Percentiles rank a stretch among this genome's conserved stretches.
Evolutionary conservation across 1,140 invertebrate genomes (phyloP).

Genomic region (Philaenus spumarius): DNA sequence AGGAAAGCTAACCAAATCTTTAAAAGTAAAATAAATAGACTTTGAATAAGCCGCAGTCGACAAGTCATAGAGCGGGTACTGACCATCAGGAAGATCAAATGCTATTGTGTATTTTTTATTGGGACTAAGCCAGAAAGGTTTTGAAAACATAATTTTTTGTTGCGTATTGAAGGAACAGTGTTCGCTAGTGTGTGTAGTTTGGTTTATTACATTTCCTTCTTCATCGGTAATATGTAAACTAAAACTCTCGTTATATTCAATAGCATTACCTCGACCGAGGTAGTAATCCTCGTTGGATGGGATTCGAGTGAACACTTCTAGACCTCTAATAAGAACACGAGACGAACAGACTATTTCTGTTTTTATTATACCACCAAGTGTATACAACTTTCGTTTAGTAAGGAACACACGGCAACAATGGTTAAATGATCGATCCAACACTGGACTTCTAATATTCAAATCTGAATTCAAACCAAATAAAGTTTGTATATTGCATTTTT

Average conservation of each 20-base stretch:
- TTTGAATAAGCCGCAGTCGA: slow-evolving; percentile 5
- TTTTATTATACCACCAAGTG: slow-evolving; percentile 15
- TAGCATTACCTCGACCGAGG: not conserved
- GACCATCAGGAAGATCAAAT: slow-evolving; percentile 16
- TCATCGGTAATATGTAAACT: slow-evolving; percentile 16
- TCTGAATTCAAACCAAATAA: too few species aligned
- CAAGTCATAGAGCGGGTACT: slow-evolving; percentile 21
- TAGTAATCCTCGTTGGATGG: slow-evolving; percentile 8
- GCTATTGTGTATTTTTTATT: slow-evolving; percentile 16
- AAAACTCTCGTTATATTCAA: slow-evolving; percentile 16
- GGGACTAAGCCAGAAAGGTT: slow-evolving; percentile 22
- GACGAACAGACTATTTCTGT: slow-evolving; percentile 6
- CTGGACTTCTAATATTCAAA: too few species aligned
- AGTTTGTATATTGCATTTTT: too few species aligned
- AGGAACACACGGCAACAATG: too few species aligned
- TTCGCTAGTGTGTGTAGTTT: slow-evolving; percentile 9
- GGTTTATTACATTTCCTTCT: slow-evolving; percentile 18
- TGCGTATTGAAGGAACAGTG: slow-evolving; percentile 17
- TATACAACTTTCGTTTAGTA: slow-evolving; percentile 13
- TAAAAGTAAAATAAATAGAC: slow-evolving; percentile 6
- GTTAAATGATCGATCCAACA: too few species aligned
- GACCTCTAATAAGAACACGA: slow-evolving; percentile 18
- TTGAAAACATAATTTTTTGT: slow-evolving; percentile 12
- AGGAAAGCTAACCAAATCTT: too few species aligned
- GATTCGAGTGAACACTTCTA: slow-evolving; percentile 24